Evolutionary conservation across 1,140 invertebrate genomes (phyloP), one percentile per base, ranked within the genome.

Genomic region (Macrobrachium nipponense): DNA sequence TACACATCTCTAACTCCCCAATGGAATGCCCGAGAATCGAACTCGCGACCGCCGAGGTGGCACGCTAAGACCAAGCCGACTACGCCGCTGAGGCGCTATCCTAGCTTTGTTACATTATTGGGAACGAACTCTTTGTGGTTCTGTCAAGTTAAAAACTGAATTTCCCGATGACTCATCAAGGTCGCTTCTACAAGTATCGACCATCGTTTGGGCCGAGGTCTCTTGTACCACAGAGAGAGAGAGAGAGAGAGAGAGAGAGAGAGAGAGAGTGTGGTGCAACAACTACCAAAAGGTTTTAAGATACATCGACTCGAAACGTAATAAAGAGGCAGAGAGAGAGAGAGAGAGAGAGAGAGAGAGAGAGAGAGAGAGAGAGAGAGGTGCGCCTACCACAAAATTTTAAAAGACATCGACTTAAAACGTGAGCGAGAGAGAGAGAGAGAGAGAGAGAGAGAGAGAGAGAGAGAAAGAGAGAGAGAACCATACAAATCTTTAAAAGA

Each of bases 351-450:
- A 44, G 73, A 44, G 73, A 43, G 27, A 27, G 77, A 79, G 77
- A 79, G 77, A 79, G 77, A 79, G 77, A 79, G 77, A 79, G 77
- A 79, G 77, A 79, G 77, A 79, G 77, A 79, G 59, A 79, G 43
- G 60, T n/a, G 75, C 44, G 4, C 5, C 11, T n/a, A 43, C 17
- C 3, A 23, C 15, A 27, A 6, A 27, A 43, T 6, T 12, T 11
- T 4, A 44, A 44, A 44, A 44, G 73, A 43, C 18, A 76, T n/a
- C 11, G 36, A 51, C 6, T 14, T 17, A 58, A 76, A 58, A 43
- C 14, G 2, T 14, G 44, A 36, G 27, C 4, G 36, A 51, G 23
- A 76, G 73, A 43, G 36, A 51, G 36, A 76, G 43, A 43, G 36
- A 51, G 36, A 76, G 8, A 76, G 73, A 76, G 18, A 36, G 27